Evolutionary conservation across 2,888 invertebrate genomes (phyloP), one percentile per base, ranked within the genome.

Genomic region (Diplazon laetatorius): DNA sequence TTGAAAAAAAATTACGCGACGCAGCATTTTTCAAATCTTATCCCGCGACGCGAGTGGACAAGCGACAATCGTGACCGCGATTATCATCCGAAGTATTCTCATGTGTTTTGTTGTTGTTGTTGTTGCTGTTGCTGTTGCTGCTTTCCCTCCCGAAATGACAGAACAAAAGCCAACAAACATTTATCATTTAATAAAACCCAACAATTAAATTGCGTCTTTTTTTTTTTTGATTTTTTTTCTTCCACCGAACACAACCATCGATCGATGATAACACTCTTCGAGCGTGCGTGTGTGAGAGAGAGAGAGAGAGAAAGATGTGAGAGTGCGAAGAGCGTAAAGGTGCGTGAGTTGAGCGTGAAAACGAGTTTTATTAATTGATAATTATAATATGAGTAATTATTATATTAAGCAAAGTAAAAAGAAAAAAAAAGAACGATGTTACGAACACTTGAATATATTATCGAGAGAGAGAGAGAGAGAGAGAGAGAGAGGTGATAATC

Each of bases 301-400:
- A 50, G 78, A 69, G 73, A 72, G 46, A 80, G 63, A 57, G 18
- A 75, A 30, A 30, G 6, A 5, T 30, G n/a, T n/a, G n/a, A n/a
- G 30, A 30, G 30, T 30, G 30, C 6, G 30, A 30, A 30, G 6
- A 30, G 42, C 75, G 70, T 63, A 68, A 63, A 57, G 37, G 71
- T 71, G 74, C 48, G 74, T 65, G 57, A 66, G 76, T 57, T 18
- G 79, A 82, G 82, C 52, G 81, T 75, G 83, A 86, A 85, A 85
- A 5, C 84, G 82, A 87, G 85, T 89, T 89, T 88, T 88, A 87
- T 88, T 89, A 87, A 88, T 87, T 87, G 85, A 85, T 87, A 87
- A 88, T 88, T 88, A 87, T 86, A 86, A 84, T 85, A 88, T 83
- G 85, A 87, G 86, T 88, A 88, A 86, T 88, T 89, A 89, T 87